phyloP scores from a whole-genome alignment of 2,113 vertebrate genomes.

The Vombatus ursinus region DNA sequence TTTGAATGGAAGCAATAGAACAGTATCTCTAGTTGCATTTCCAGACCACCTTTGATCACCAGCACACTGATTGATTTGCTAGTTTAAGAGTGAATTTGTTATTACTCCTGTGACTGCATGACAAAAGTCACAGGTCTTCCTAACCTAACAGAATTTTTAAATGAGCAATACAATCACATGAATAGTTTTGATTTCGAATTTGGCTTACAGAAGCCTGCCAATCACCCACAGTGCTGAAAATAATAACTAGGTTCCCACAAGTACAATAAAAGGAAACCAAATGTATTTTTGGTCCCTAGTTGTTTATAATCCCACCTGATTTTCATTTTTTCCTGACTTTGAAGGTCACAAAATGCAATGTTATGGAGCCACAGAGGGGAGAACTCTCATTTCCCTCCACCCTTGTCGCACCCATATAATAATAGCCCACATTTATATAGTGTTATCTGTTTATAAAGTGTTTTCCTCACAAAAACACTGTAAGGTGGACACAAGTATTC shows the following conservation, averaged over 20 bases:
- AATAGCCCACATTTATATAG: background rate
- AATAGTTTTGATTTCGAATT: slow-evolving; percentile 23
- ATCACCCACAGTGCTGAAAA: slow-evolving; percentile 49
- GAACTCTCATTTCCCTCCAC: background rate
- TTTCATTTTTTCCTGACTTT: slow-evolving; percentile 51
- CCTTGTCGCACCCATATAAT: background rate
- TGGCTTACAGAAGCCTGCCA: slow-evolving; percentile 1
- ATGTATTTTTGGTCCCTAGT: slow-evolving; percentile 58
- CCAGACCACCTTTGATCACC: background rate
- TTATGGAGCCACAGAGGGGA: background rate
- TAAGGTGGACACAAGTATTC: background rate
- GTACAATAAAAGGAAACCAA: slow-evolving; percentile 69
- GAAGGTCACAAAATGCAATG: slow-evolving; percentile 58
- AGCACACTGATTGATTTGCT: slow-evolving; percentile 24
- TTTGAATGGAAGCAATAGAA: background rate
- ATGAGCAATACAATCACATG: slow-evolving; percentile 29
- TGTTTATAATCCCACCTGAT: slow-evolving; percentile 62
- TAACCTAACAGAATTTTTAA: slow-evolving; percentile 4
- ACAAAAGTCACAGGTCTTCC: slow-evolving; percentile 12
- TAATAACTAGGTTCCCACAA: slow-evolving; percentile 58
- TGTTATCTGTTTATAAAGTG: background rate
- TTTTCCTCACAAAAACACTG: background rate
- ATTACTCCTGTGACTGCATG: slow-evolving; percentile 3
- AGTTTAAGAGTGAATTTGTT: slow-evolving; percentile 46
- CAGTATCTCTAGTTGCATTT: background rate